Conservation (phyloP, 1,140 invertebrate species). For the Marisa cornuarietis region DNA sequence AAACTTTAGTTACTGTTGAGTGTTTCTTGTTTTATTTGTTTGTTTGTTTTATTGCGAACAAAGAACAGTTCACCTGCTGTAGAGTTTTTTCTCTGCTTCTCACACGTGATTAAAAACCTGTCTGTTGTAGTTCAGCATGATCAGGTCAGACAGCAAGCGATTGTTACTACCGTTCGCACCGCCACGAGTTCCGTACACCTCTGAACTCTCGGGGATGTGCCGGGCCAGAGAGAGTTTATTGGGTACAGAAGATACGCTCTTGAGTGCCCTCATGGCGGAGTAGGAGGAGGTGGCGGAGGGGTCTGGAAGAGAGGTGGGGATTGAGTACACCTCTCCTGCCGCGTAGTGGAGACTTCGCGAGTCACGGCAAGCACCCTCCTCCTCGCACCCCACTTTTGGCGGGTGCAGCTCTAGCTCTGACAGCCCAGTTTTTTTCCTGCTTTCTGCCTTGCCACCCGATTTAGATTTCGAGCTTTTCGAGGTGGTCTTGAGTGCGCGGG, state of each 20-base stretch:
- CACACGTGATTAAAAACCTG: slow-evolving; percentile 19
- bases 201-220: not conserved
- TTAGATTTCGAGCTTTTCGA: too few species aligned
- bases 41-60: not conserved
- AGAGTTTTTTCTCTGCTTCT: not conserved
- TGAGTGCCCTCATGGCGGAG: not conserved
- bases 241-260: not conserved
- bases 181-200: slow-evolving; percentile 11
- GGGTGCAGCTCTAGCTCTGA: too few species aligned
- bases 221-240: slow-evolving; percentile 3
- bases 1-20: too few species aligned
- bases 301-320: slow-evolving; percentile 13
- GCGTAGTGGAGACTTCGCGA: not conserved
- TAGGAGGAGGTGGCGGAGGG: not conserved
- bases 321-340: slow-evolving; percentile 13
- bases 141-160: slow-evolving; percentile 24
- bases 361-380: too few species aligned
- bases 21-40: too few species aligned
- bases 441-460: too few species aligned
- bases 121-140: slow-evolving; percentile 28
- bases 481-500: too few species aligned
- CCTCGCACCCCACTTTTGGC: too few species aligned
- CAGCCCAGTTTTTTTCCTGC: too few species aligned
- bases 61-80: not conserved
- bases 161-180: slow-evolving; percentile 12